Percentiles rank a stretch among this genome's conserved stretches.
phyloP scores from a whole-genome alignment of 2,113 vertebrate species.

The Sus scrofa region DNA sequence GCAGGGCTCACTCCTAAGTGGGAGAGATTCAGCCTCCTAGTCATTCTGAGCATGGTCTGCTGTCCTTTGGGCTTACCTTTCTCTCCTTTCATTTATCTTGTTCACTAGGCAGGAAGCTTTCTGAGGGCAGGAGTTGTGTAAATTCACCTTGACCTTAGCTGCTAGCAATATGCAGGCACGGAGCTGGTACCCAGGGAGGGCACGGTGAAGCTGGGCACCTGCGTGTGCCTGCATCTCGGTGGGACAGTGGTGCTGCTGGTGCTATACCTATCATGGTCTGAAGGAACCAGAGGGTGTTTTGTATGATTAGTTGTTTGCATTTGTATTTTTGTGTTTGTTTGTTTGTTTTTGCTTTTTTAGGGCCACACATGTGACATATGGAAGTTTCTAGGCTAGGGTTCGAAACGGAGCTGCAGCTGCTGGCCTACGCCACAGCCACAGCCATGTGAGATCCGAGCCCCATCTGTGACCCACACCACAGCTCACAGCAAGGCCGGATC shows the following conservation, averaged over 20 bases:
- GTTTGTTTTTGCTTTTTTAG: no score
- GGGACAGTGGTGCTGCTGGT: fast-evolving
- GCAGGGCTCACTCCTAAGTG: neutral
- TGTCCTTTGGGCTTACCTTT: neutral
- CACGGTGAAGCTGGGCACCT: neutral
- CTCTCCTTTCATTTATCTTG: neutral
- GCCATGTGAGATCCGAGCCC: no score
- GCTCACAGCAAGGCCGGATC: no score
- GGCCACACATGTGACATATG: no score
- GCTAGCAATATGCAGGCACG: neutral
- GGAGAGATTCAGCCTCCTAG: neutral
- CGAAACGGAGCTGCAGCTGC: no score
- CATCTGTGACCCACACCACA: no score
- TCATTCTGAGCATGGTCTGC: neutral
- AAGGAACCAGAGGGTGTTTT: neutral
- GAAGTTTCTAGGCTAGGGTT: no score
- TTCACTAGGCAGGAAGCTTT: neutral
- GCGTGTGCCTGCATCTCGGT: neutral
- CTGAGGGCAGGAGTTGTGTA: neutral
- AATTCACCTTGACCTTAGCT: fast-evolving
- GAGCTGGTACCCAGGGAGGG: neutral
- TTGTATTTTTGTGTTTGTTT: no score
- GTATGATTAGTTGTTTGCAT: no score
- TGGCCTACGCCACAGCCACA: no score
- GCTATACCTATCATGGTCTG: neutral